Percentiles rank a stretch among this genome's conserved stretches.
Conservation (phyloP, 2,113 vertebrate genomes). For the Oryzias javanicus region DNA sequence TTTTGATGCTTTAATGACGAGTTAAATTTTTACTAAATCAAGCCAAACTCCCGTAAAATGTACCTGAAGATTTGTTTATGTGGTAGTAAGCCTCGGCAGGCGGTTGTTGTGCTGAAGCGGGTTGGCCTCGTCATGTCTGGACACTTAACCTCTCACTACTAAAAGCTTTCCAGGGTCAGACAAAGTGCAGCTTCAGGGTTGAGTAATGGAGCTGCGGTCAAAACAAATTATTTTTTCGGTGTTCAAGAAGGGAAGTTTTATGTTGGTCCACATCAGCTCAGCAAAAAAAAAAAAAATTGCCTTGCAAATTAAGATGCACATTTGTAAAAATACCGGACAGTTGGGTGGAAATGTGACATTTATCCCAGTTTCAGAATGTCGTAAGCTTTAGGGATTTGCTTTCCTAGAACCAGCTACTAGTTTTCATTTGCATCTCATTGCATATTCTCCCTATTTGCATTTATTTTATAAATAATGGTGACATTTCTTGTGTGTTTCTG, state of each 20-base stretch:
- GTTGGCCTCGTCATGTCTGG: slow-evolving; percentile 60
- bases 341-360: background rate
- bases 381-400: slow-evolving; percentile 5
- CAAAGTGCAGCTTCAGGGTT: slow-evolving; percentile 60
- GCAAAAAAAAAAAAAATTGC: slow-evolving; percentile 29
- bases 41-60: slow-evolving; percentile 4
- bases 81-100: slow-evolving; percentile 17
- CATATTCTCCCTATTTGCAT: background rate
- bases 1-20: slow-evolving; percentile 12
- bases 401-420: background rate
- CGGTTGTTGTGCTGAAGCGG: slow-evolving; percentile 36
- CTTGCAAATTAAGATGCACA: slow-evolving; percentile 4
- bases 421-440: background rate
- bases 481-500: slow-evolving; percentile 52
- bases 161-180: slow-evolving; percentile 74
- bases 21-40: slow-evolving; percentile 23
- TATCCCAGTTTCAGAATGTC: background rate
- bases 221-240: slow-evolving; percentile 65
- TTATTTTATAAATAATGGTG: slow-evolving; percentile 27
- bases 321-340: background rate
- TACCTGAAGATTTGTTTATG: slow-evolving; percentile 16
- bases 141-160: slow-evolving; percentile 71
- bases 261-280: slow-evolving; percentile 42
- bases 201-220: slow-evolving; percentile 69
- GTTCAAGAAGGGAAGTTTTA: slow-evolving; percentile 44